A percentile compares a stretch with the other conserved stretches of the same genome.
Evolutionary conservation across 2,113 vertebrate species (phyloP).

Genomic region (Ammodytes dubius): DNA sequence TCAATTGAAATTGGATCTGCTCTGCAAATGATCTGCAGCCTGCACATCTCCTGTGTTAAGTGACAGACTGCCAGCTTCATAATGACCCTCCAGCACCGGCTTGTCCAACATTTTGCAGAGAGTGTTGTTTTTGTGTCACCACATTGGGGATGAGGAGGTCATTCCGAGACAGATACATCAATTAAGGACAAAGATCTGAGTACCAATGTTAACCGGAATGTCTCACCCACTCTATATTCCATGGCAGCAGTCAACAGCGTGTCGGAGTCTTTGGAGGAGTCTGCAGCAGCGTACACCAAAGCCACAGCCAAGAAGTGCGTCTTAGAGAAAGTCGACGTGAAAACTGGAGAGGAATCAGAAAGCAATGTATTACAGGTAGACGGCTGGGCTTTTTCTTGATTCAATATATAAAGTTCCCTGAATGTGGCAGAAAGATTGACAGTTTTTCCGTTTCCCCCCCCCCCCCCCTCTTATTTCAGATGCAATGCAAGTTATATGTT

Average conservation of each 20-base stretch:
- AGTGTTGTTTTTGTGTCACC: neutral
- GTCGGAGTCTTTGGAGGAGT: slow-evolving; percentile 96
- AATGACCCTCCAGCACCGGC: neutral
- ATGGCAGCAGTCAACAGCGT: slow-evolving; percentile 86
- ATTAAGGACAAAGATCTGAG: neutral
- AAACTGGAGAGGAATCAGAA: slow-evolving; percentile 97
- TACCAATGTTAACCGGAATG: neutral
- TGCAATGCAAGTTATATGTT: slow-evolving; percentile 98
- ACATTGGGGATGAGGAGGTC: neutral
- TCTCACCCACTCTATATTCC: slow-evolving; percentile 11
- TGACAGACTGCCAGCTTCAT: slow-evolving; percentile 6
- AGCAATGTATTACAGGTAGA: slow-evolving; percentile 97
- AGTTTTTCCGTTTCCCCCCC: neutral
- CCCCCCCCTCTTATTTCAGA: slow-evolving; percentile 78
- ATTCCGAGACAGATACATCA: neutral
- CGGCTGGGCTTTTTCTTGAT: accelerated
- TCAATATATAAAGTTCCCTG: neutral
- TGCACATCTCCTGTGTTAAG: neutral
- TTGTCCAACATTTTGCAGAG: neutral
- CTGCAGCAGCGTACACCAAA: slow-evolving; percentile 98
- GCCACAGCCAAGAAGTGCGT: slow-evolving; percentile 97
- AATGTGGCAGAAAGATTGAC: neutral
- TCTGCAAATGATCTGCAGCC: slow-evolving; percentile 3
- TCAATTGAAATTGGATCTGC: slow-evolving; percentile 11
- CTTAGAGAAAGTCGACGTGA: slow-evolving; percentile 97